Evolutionary conservation across 2,113 vertebrate genomes (phyloP).

Genomic region (Upupa epops): DNA sequence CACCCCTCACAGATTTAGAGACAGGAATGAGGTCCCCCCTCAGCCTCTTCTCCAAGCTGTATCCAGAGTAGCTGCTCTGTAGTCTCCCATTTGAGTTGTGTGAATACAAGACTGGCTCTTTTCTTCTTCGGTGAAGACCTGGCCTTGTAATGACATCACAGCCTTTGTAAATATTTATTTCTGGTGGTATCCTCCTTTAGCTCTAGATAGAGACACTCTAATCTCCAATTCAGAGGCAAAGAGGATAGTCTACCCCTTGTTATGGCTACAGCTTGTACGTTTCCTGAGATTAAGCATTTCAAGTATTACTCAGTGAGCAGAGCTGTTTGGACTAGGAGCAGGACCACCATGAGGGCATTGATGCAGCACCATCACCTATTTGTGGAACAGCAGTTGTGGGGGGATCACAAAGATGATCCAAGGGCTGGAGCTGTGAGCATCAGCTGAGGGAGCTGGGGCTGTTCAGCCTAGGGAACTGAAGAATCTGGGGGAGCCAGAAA

Average conservation of each 20-base stretch:
- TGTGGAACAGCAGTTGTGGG: neutral
- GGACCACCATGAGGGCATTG: neutral
- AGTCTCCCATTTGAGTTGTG: neutral
- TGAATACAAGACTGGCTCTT: neutral
- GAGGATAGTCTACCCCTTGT: neutral
- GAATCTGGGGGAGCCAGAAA: too few species aligned
- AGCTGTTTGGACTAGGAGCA: neutral
- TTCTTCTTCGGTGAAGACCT: neutral
- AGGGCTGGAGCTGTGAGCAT: too few species aligned
- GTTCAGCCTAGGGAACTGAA: too few species aligned
- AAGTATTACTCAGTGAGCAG: neutral
- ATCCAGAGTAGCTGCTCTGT: neutral
- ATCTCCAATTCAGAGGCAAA: conserved; percentile 29
- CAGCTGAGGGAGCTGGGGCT: too few species aligned
- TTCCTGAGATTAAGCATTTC: conserved; percentile 28
- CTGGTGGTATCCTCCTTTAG: neutral
- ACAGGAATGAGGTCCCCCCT: too few species aligned
- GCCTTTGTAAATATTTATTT: conserved; percentile 33
- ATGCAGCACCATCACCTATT: neutral
- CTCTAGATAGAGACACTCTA: conserved; percentile 12
- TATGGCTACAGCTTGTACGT: neutral
- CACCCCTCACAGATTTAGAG: too few species aligned
- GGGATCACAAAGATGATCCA: too few species aligned
- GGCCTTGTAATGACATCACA: neutral
- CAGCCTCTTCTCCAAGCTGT: too few species aligned